Evolutionary conservation across 2,113 vertebrate species (phyloP), one percentile per base, ranked within the genome.

Genomic region (Nerophis ophidion): DNA sequence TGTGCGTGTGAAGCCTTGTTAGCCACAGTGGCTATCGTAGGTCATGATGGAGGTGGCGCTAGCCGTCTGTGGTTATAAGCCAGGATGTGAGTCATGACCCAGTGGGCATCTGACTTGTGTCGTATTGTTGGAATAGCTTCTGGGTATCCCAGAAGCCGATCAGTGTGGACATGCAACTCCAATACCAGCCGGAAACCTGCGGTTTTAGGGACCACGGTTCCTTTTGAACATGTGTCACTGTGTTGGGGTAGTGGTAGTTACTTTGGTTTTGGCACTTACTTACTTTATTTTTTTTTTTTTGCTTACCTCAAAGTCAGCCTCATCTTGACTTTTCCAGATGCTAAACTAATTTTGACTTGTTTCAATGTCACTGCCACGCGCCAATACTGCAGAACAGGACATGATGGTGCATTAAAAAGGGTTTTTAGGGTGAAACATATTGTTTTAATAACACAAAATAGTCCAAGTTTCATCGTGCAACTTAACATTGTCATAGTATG

Each of bases 281-380:
- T 26, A 26, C 26, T 26, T 26, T 3, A 2, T 26, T 26, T 26
- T 4, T 26, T 42, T 60, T 49, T 77, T 60, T 76, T 80, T 75
- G 65, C 61, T 75, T 67, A 65, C 19, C 70, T 68, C 58, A 61
- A 61, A 71, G 66, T 81, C 74, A 73, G 66, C 66, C 44, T 60
- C 65, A 74, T 66, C 63, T 73, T 63, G 48, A 80, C 66, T 75
- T 77, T 79, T 80, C 55, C 71, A 70, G 66, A 63, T 79, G 70
- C 70, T 84, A 74, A 79, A 66, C 68, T 76, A 84, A 86, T 79
- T 82, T 62, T 4, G 63, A 71, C 71, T 75, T 73, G 75, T 81
- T 75, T 71, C 69, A 79, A 65, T 62, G 50, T 66, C 71, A 55
- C 67, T 50, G 60, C 46, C 53, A 53, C 65, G 40, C 48, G 60